These are phyloP conservation scores for Lichenostomus cassidix DNA, from an alignment of 2,113 vertebrate genomes.

Conservation along the genomic window DNA sequence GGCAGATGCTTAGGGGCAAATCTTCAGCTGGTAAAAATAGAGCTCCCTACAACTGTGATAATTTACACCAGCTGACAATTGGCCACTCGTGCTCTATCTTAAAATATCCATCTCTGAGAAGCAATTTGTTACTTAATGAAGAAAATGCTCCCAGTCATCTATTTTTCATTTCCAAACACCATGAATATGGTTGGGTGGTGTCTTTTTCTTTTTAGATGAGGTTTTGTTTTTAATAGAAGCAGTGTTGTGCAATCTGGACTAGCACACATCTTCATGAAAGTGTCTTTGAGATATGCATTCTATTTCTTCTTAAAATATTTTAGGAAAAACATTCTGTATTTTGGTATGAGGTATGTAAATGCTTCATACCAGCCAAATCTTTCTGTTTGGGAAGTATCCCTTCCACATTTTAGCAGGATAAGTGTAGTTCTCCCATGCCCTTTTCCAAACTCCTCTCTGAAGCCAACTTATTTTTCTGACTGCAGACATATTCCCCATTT, in stretches of 20 bases:
- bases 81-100: not conserved
- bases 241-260: not conserved
- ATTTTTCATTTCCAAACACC: not conserved
- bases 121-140: conserved; percentile 7
- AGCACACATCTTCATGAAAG: not conserved
- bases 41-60: not conserved
- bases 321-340: not conserved
- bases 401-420: not conserved
- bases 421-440: not conserved
- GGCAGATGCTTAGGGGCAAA: conserved; percentile 24
- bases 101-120: conserved; percentile 31
- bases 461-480: not conserved
- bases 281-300: not conserved
- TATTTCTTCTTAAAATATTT: conserved; percentile 11
- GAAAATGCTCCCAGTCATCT: not conserved
- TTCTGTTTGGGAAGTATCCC: not conserved
- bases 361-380: not conserved
- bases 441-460: not conserved
- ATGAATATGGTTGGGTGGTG: not conserved
- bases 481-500: not conserved
- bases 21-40: conserved; percentile 36
- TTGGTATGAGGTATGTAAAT: not conserved
- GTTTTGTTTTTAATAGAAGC: conserved; percentile 1
- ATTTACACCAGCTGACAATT: conserved; percentile 21
- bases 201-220: not conserved